These are phyloP conservation scores for Cylas formicarius DNA, from an alignment of 1,140 invertebrate species.

Conservation along the genomic window DNA sequence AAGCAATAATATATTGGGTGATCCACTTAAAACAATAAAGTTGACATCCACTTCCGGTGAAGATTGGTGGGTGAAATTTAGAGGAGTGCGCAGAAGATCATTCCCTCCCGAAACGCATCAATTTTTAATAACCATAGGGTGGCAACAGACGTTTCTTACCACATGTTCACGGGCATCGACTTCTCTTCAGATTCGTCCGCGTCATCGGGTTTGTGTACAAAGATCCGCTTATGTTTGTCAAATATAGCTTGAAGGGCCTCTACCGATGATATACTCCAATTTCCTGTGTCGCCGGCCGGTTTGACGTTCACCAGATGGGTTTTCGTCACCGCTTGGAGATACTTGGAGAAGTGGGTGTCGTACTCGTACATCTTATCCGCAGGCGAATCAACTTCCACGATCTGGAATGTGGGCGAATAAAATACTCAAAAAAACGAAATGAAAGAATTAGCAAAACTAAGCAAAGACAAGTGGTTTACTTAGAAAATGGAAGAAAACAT, in stretches of 20 bases:
- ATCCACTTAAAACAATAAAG: too few relatives aligned
- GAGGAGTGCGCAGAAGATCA: too few relatives aligned
- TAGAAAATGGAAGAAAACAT: too few relatives aligned
- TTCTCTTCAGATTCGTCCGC: conserved; percentile 1
- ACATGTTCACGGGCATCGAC: conserved; percentile 19
- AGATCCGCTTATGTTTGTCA: conserved; percentile 19
- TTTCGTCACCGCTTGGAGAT: conserved; percentile 11
- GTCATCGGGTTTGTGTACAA: conserved; percentile 5
- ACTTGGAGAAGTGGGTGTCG: conserved; percentile 19
- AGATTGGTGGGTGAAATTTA: too few relatives aligned
- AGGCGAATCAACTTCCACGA: conserved; percentile 8
- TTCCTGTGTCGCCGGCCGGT: conserved; percentile 23
- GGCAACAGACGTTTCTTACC: too few relatives aligned
- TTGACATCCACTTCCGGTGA: too few relatives aligned
- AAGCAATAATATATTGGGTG: too few relatives aligned
- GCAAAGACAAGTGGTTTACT: too few relatives aligned
- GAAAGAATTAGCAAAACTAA: too few relatives aligned
- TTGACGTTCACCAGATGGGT: conserved; percentile 23
- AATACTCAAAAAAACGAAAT: too few relatives aligned
- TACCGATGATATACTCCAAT: conserved; percentile 24
- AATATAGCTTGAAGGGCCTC: conserved; percentile 25
- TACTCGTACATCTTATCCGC: conserved; percentile 18
- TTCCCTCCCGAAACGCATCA: not conserved
- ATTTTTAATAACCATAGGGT: conserved; percentile 10
- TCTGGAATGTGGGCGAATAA: too few relatives aligned